These are phyloP conservation scores for Lycodopsis pacificus DNA, from an alignment of 2,797 vertebrate genomes.

Conservation along the genomic window DNA sequence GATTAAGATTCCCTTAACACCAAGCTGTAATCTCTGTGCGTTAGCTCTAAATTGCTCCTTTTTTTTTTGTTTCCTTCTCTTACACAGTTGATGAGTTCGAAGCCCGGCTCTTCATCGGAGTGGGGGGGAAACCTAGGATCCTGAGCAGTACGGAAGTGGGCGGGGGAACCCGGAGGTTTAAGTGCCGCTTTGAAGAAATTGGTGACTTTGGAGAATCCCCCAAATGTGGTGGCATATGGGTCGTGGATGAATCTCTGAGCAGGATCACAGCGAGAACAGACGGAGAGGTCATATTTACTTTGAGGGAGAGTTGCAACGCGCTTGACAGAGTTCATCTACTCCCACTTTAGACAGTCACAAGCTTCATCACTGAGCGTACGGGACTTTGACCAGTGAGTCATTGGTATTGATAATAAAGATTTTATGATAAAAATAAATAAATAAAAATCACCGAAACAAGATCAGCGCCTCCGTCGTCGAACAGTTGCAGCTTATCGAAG, in stretches of 20 bases:
- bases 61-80: slow-evolving; percentile 58
- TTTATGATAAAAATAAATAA: not conserved
- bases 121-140: slow-evolving; percentile 64
- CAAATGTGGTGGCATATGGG: slow-evolving; percentile 92
- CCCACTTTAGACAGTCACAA: too few relatives aligned
- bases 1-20: too few relatives aligned
- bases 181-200: slow-evolving; percentile 92
- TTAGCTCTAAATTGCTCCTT: not conserved
- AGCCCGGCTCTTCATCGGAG: slow-evolving; percentile 90
- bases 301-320: not conserved
- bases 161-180: slow-evolving; percentile 81
- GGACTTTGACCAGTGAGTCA: slow-evolving; percentile 3
- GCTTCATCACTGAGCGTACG: not conserved
- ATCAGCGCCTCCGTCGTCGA: slow-evolving; percentile 89
- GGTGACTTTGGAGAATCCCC: slow-evolving; percentile 94
- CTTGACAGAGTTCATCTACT: not conserved
- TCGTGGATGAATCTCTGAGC: slow-evolving; percentile 92
- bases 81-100: slow-evolving; percentile 94
- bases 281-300: not conserved
- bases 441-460: slow-evolving; percentile 85
- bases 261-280: not conserved
- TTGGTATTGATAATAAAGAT: not conserved
- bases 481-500: slow-evolving; percentile 90
- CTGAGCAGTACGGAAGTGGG: slow-evolving; percentile 55
- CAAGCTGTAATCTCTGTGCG: not conserved